phyloP scores from a whole-genome alignment of 1,140 invertebrate species.

The Homarus americanus region DNA sequence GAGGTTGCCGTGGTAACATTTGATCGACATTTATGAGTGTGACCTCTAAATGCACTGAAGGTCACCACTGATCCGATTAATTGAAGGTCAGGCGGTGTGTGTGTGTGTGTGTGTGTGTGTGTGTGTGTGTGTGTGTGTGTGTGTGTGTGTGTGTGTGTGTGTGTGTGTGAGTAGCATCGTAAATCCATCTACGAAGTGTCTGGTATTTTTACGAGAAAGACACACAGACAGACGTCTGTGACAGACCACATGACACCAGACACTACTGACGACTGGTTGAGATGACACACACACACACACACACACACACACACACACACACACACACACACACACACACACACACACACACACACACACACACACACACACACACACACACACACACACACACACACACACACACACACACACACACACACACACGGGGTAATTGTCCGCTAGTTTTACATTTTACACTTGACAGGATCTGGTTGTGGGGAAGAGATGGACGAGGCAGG shows the following conservation, averaged over 20 bases:
- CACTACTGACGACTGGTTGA: too few relatives aligned
- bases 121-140: neutral
- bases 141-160: neutral
- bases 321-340: constrained; percentile 3
- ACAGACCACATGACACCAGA: too few relatives aligned
- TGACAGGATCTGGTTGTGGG: too few relatives aligned
- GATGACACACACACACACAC: neutral
- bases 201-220: neutral
- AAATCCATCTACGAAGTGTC: neutral
- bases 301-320: constrained; percentile 3
- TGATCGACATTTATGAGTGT: too few relatives aligned
- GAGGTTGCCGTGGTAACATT: too few relatives aligned
- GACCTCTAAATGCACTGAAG: too few relatives aligned
- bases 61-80: neutral
- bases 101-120: neutral
- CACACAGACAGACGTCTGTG: neutral
- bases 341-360: neutral
- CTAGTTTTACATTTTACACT: too few relatives aligned
- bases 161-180: neutral
- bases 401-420: neutral
- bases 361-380: neutral
- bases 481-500: too few relatives aligned
- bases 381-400: neutral
- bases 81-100: neutral
- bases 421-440: too few relatives aligned